phyloP scores from a whole-genome alignment of 1,140 invertebrate genomes.

The Drosophila eugracilis region DNA sequence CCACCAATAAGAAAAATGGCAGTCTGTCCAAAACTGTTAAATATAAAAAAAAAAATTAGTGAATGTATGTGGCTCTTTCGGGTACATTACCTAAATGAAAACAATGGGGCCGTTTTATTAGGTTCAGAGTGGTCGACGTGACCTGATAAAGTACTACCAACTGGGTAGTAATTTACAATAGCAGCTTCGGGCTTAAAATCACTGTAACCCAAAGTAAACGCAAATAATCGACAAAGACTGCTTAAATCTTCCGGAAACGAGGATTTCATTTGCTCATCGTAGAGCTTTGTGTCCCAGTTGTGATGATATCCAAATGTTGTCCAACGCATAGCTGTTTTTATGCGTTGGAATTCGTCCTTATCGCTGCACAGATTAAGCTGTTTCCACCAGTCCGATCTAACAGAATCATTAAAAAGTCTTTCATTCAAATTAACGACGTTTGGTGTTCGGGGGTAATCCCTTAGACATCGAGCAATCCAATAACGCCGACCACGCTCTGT shows the following conservation, averaged over 20 bases:
- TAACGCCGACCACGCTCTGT: conserved; percentile 90
- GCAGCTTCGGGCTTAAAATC: conserved; percentile 93
- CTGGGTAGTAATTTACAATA: conserved; percentile 97
- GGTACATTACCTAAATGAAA: conserved; percentile 90
- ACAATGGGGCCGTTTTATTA: conserved; percentile 92
- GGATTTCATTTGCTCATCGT: conserved; percentile 88
- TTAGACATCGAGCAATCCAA: conserved; percentile 92
- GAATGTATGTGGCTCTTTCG: neutral
- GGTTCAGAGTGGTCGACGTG: conserved; percentile 97
- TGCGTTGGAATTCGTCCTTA: conserved; percentile 58
- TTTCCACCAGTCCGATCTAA: conserved; percentile 78
- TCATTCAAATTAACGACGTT: conserved; percentile 91
- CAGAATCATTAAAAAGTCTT: conserved; percentile 43
- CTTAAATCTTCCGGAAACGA: conserved; percentile 90
- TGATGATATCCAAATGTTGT: conserved; percentile 97
- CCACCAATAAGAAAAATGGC: conserved; percentile 95
- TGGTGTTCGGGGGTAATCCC: conserved; percentile 91
- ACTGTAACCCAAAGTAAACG: conserved; percentile 87
- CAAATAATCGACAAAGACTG: conserved; percentile 88
- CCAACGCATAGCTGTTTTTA: conserved; percentile 92
- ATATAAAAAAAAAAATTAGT: neutral
- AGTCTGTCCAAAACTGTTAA: conserved; percentile 92
- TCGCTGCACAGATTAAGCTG: conserved; percentile 85
- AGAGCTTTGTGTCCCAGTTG: conserved; percentile 96
- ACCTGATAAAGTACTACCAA: conserved; percentile 94